phyloP scores from a whole-genome alignment of 2,113 vertebrate genomes.

The Nibea coibor region DNA sequence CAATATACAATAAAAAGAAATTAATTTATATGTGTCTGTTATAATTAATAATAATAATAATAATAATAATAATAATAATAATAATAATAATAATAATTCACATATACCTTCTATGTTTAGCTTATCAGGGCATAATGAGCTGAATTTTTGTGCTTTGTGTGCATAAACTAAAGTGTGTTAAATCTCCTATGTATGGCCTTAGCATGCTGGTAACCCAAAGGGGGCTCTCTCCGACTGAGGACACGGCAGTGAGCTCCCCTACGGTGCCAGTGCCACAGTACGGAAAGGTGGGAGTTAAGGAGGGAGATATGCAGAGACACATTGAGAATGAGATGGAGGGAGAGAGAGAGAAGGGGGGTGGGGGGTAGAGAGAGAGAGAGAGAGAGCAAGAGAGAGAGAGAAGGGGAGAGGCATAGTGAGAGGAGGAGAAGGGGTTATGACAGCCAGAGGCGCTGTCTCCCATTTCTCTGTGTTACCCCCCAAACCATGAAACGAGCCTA shows the following conservation, averaged over 20 bases:
- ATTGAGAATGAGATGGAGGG: constrained; percentile 55
- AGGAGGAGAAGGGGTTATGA: constrained; percentile 70
- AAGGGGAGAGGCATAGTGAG: constrained; percentile 45
- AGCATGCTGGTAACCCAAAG: constrained; percentile 75
- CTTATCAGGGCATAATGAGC: neutral
- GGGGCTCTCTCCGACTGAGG: constrained; percentile 79
- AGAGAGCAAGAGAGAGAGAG: constrained; percentile 8
- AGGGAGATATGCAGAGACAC: constrained; percentile 59
- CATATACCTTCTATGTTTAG: neutral
- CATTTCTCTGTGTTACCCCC: constrained; percentile 59
- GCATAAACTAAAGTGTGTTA: constrained; percentile 11
- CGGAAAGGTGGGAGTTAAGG: constrained; percentile 64
- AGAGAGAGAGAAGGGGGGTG: neutral
- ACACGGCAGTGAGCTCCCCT: constrained; percentile 70
- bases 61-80: neutral
- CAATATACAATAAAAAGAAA: neutral
- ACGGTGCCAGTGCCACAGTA: constrained; percentile 55
- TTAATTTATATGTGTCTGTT: neutral
- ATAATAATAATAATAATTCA: neutral
- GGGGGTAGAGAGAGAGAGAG: constrained; percentile 27
- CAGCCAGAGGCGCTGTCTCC: constrained; percentile 78
- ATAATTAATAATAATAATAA: neutral
- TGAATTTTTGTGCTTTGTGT: constrained; percentile 1
- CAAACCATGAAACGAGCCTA: constrained; percentile 68
- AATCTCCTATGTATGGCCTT: constrained; percentile 36